Percentiles rank a stretch among this genome's conserved stretches.
These are phyloP conservation scores for Mimachlamys varia DNA, from an alignment of 2,888 invertebrate genomes.

Conservation along the genomic window DNA sequence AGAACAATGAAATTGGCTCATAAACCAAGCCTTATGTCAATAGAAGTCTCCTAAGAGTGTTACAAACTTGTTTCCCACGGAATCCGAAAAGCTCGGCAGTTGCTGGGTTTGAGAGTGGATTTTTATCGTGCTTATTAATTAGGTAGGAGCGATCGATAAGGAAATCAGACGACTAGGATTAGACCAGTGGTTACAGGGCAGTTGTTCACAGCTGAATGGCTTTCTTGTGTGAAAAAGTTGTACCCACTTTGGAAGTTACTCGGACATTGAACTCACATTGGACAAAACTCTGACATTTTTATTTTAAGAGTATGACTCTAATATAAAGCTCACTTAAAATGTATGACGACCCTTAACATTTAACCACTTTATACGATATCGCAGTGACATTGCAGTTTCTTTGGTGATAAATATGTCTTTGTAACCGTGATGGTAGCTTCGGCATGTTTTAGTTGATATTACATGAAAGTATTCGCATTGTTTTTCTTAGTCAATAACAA, in stretches of 20 bases:
- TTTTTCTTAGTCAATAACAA: no score
- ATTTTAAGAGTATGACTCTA: no score
- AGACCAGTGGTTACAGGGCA: not conserved
- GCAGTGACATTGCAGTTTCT: no score
- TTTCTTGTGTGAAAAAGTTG: not conserved
- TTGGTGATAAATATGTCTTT: no score
- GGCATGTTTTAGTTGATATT: no score
- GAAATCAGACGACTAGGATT: not conserved
- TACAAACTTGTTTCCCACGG: slow-evolving; percentile 6
- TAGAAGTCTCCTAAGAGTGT: not conserved
- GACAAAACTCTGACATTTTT: no score
- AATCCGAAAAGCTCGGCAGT: not conserved
- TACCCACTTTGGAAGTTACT: not conserved
- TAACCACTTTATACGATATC: no score
- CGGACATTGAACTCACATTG: no score
- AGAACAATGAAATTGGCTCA: slow-evolving; percentile 32
- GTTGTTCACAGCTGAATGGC: not conserved
- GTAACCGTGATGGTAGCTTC: no score
- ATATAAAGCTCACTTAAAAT: no score
- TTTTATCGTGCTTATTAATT: not conserved
- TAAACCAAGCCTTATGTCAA: not conserved
- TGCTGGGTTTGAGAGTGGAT: not conserved
- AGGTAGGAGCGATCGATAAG: not conserved
- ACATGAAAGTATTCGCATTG: no score
- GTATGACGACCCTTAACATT: no score